Percentiles rank a stretch among this genome's conserved stretches.
These are phyloP conservation scores for Lucilia sericata DNA, from an alignment of 1,140 invertebrate genomes.

Conservation along the genomic window DNA sequence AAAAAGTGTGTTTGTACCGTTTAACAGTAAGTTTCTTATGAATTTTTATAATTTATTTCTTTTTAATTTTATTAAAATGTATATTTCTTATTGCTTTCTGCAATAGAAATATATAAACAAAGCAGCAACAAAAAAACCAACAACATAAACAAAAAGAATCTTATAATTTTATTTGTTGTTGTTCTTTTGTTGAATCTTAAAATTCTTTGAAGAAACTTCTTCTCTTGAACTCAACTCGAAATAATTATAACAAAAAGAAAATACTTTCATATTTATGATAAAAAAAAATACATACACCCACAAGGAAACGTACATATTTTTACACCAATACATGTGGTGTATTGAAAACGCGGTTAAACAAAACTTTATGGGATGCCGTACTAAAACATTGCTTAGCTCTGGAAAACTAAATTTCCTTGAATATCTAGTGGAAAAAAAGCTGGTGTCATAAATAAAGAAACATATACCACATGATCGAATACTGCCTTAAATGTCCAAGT, in stretches of 20 bases:
- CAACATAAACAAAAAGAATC: slow-evolving; percentile 19
- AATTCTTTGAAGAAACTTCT: slow-evolving; percentile 28
- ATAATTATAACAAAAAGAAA: slow-evolving; percentile 32
- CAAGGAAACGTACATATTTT: too few relatives aligned
- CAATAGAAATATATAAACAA: too few relatives aligned
- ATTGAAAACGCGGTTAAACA: too few relatives aligned
- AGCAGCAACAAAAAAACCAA: not conserved
- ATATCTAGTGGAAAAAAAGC: too few relatives aligned
- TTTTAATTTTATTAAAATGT: slow-evolving; percentile 25
- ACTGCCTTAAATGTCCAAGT: too few relatives aligned
- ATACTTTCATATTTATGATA: too few relatives aligned
- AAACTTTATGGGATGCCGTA: too few relatives aligned
- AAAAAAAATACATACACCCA: not conserved
- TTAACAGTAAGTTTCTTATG: slow-evolving; percentile 20
- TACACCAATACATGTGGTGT: too few relatives aligned
- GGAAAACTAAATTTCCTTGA: too few relatives aligned
- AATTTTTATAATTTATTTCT: slow-evolving; percentile 6
- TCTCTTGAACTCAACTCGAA: not conserved
- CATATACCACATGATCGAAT: too few relatives aligned
- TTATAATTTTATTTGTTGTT: slow-evolving; percentile 20
- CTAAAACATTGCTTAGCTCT: too few relatives aligned
- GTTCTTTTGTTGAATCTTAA: slow-evolving; percentile 21
- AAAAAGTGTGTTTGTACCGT: not conserved
- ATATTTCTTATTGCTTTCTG: not conserved
- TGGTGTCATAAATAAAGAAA: too few relatives aligned